Conservation (phyloP, 2,113 vertebrate species). For the Thalassarche chlororhynchos region DNA sequence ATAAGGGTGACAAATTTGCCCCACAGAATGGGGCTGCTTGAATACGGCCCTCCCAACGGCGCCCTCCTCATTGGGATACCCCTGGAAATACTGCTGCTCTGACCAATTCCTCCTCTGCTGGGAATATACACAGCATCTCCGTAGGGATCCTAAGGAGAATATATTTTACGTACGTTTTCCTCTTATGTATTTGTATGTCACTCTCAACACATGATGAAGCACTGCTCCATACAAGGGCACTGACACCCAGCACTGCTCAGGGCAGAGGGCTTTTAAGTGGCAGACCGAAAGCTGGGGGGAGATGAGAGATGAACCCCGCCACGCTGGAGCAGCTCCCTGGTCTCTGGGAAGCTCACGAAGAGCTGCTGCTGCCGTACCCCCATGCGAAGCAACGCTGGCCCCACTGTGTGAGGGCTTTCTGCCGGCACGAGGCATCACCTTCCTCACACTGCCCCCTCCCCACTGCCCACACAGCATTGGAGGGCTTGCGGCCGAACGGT, state of each 20-base stretch:
- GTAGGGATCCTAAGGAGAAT: neutral
- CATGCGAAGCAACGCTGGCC: neutral
- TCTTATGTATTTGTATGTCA: fast-evolving
- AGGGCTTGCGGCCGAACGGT: neutral
- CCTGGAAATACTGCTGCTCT: neutral
- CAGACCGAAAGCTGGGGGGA: neutral
- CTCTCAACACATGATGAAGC: neutral
- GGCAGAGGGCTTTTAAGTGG: neutral
- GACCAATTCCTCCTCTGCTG: neutral
- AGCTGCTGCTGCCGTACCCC: neutral
- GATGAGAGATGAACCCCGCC: neutral
- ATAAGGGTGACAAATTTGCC: neutral
- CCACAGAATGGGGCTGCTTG: neutral
- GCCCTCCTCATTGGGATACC: neutral
- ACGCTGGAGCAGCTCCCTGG: neutral
- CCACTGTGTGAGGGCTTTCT: neutral
- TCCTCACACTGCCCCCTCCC: neutral
- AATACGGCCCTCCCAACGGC: neutral
- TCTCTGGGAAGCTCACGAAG: neutral
- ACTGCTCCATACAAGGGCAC: neutral
- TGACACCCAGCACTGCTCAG: neutral
- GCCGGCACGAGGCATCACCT: fast-evolving
- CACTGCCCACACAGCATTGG: neutral
- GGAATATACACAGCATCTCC: neutral
- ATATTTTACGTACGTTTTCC: neutral